These are phyloP conservation scores for Cyrtodaria siliqua DNA, from an alignment of 2,888 invertebrate species.

Conservation along the genomic window DNA sequence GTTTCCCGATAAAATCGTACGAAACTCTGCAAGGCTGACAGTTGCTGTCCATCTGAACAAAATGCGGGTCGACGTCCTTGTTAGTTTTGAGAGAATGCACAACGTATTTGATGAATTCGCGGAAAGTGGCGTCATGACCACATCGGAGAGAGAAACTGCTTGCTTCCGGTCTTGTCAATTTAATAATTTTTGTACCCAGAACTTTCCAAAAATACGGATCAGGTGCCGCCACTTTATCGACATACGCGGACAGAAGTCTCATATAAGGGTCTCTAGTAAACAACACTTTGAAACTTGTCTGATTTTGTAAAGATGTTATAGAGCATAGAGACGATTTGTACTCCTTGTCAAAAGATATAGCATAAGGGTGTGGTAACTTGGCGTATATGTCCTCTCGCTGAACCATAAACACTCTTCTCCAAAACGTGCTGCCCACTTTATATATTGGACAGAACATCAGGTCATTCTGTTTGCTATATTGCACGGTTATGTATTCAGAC, in stretches of 20 bases:
- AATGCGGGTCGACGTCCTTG: slow-evolving; percentile 63
- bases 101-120: slow-evolving; percentile 69
- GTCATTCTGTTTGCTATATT: slow-evolving; percentile 12
- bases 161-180: slow-evolving; percentile 29
- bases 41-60: slow-evolving; percentile 65
- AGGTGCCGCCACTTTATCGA: slow-evolving; percentile 73
- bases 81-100: slow-evolving; percentile 53
- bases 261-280: slow-evolving; percentile 72
- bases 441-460: slow-evolving; percentile 42
- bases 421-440: slow-evolving; percentile 49
- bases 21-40: slow-evolving; percentile 66
- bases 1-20: slow-evolving; percentile 68
- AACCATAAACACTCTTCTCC: slow-evolving; percentile 52
- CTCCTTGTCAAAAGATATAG: slow-evolving; percentile 40
- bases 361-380: slow-evolving; percentile 33
- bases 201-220: slow-evolving; percentile 70
- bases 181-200: slow-evolving; percentile 57
- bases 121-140: slow-evolving; percentile 73
- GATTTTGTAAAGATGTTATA: not conserved
- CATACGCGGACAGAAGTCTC: slow-evolving; percentile 69
- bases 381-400: slow-evolving; percentile 17
- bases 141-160: slow-evolving; percentile 31
- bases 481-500: slow-evolving; percentile 7
- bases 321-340: slow-evolving; percentile 2
- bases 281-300: slow-evolving; percentile 50